These are phyloP conservation scores for Percopsis omiscomaycus DNA, from an alignment of 2,797 vertebrate genomes.

Conservation along the genomic window DNA sequence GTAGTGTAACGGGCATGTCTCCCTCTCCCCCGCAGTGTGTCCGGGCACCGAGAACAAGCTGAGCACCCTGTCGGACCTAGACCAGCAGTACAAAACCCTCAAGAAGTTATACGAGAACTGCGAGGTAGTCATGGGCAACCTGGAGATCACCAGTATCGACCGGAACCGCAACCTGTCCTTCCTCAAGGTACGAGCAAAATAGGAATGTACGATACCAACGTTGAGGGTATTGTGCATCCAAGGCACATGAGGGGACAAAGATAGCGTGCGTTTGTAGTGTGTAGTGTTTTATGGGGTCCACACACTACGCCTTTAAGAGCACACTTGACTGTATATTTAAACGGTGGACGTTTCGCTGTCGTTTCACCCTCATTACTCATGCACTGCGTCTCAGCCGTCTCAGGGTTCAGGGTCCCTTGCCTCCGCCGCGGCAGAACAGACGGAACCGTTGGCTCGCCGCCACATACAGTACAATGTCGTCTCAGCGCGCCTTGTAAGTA, in stretches of 20 bases:
- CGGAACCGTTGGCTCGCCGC: neutral
- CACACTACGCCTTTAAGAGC: too few relatives aligned
- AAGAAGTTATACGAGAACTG: conserved; percentile 98
- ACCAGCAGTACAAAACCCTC: conserved; percentile 94
- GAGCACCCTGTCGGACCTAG: conserved; percentile 94
- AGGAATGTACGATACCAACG: neutral
- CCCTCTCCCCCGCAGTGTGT: conserved; percentile 80
- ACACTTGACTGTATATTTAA: too few relatives aligned
- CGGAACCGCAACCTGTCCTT: conserved; percentile 94
- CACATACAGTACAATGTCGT: neutral
- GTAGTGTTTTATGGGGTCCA: too few relatives aligned
- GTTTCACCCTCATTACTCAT: too few relatives aligned
- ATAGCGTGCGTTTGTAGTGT: too few relatives aligned
- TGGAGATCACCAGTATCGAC: conserved; percentile 98
- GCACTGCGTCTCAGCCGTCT: conserved; percentile 1
- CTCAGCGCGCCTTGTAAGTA: conserved; percentile 8
- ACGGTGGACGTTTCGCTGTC: too few relatives aligned
- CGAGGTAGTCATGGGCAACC: conserved; percentile 97
- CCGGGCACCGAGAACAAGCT: conserved; percentile 96
- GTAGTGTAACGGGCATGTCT: too few relatives aligned
- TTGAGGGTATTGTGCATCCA: neutral
- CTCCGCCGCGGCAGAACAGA: neutral
- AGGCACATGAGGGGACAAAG: too few relatives aligned
- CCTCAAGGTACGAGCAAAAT: conserved; percentile 82
- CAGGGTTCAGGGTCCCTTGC: too few relatives aligned